Base-by-base conservation (phyloP, 2,113 vertebrate species). In the Zosterops borbonicus region DNA sequence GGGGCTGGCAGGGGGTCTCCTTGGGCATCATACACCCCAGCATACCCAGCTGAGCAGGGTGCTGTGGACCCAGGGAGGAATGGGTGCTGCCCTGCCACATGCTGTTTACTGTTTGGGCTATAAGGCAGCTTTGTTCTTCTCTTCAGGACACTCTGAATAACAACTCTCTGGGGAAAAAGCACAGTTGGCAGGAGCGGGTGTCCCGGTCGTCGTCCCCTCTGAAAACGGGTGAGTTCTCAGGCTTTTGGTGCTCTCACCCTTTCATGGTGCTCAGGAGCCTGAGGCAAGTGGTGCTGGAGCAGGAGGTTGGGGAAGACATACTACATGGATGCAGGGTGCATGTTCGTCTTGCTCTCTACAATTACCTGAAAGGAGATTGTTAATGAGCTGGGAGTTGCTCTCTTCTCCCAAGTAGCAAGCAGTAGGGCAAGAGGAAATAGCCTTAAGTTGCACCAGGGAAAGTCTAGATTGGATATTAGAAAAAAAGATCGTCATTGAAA, bases 171-270 rank as follows among this genome's bases (percentile, higher is more conserved):
- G 99, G 98, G 87, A 99, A 99, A 98, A 99, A 99, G 95, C 99
- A 99, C 99, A 99, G 98, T 91, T 99, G 99, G 99, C 99, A 99
- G 97, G 99, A 99, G 90, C 99, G 99, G 83, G 99, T 99, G 89
- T 99, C 99, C 31, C 98, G 98, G 81, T 99, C 99, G 0, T 99
- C 99, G 0, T 99, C 99, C 22, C 99, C 99, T 19, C 98, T 99
- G 35, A 99, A 99, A 98, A 98, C 99, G 94, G 99, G 99, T 99
- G 95, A 98, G 98, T 97, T 65, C 58, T 82, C 5, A 21, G 41
- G 60, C 59, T 63, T 14, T 56, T 56, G 64, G 35, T 35, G 35
- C 35, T 35, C 35, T 35, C 27, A 83, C 41, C 14, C 23, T 78
- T 93, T 28, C 4, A 1, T 82, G 60, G 65, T 46, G 85, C 67